Evolutionary conservation across 2,113 vertebrate species (phyloP), one percentile per base, ranked within the genome.

Genomic region (Sturnus vulgaris): DNA sequence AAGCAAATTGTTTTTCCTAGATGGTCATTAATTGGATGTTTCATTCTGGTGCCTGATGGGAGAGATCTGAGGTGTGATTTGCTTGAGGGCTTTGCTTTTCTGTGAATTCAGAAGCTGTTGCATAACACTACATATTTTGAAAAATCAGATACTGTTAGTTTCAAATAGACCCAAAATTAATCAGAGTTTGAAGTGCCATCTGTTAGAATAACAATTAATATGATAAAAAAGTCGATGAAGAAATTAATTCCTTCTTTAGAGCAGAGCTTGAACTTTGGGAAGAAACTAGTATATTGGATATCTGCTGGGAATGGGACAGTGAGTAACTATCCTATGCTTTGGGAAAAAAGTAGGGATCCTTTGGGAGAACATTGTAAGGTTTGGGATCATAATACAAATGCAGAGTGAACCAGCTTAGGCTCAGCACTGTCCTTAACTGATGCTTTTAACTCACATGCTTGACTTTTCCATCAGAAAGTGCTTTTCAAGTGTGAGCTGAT

Each of bases 1-100:
- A 82, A 91, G 82, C 63, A 92, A 95, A 90, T 93, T 3, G 37
- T 55, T 95, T 94, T 92, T 94, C 55, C 46, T 90, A 69, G 61
- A 35, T 80, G 66, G 57, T 82, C 93, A 63, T 93, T 95, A 95
- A 86, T 80, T 69, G 82, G 18, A 10, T 88, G 33, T 87, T 88
- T 92, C 42, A 30, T 82, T 90, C 63, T 82, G 46, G 23, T 76
- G 59, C 66, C 59, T 85, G 46, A 46, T 85, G 82, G 63, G 59
- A 92, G 88, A 86, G 63, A 73, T 79, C 31, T 5, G 55, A 92
- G 52, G 50, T 90, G 71, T 61, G 75, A 69, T 61, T 85, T 80
- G 46, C 79, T 82, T 27, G 15, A 57, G 40, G 59, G 46, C n/a
- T 84, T 82, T 82, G 57, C 78, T 94, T 42, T 91, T 79, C 61